Conservation (phyloP, 92 coral and sea anemone species). For the Pocillopora grandis region DNA sequence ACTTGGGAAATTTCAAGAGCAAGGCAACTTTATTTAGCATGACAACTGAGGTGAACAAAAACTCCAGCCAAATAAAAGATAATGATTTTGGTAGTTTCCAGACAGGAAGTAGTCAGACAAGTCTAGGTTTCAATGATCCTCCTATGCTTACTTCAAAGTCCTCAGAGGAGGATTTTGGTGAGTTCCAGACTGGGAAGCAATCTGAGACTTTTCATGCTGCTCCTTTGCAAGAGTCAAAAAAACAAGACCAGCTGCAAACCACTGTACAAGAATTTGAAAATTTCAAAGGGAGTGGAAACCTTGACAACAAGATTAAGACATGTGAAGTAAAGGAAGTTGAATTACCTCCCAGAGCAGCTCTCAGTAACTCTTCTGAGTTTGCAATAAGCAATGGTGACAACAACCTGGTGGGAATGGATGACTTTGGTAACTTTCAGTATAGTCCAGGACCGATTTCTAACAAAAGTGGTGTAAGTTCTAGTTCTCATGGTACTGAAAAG, state of each 20-base stretch:
- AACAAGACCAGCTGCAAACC: not conserved
- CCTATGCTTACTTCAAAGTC: constrained; percentile 4
- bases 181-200: constrained; percentile 48
- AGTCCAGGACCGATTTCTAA: constrained; percentile 26
- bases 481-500: constrained; percentile 19
- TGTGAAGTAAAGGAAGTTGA: constrained; percentile 3
- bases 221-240: not conserved
- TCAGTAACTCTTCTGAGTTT: not conserved
- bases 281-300: constrained; percentile 3
- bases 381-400: not conserved
- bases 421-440: constrained; percentile 33
- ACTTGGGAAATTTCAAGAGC: constrained; percentile 68
- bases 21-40: constrained; percentile 2
- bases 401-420: not conserved
- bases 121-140: not conserved
- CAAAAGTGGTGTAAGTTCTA: not conserved
- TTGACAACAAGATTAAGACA: not conserved
- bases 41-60: not conserved
- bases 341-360: constrained; percentile 15
- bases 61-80: constrained; percentile 10
- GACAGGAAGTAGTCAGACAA: not conserved
- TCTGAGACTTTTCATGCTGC: not conserved
- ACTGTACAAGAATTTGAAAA: not conserved
- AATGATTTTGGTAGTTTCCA: constrained; percentile 49
- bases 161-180: constrained; percentile 51